phyloP scores from a whole-genome alignment of 2,797 vertebrate species.

The Notoglanidium macrostoma region DNA sequence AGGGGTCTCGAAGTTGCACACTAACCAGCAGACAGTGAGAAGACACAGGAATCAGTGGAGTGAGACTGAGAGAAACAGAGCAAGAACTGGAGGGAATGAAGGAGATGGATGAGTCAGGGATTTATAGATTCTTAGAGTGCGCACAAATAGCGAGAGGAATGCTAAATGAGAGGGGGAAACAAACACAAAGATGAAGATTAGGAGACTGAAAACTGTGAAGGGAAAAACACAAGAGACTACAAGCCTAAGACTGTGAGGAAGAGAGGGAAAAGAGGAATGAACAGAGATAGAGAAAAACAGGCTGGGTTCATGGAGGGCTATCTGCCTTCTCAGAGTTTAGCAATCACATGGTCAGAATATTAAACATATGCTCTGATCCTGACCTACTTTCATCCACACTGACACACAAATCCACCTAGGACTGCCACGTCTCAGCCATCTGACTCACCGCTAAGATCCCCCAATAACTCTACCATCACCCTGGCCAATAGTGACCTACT shows the following conservation, averaged over 20 bases:
- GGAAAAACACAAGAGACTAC: conserved; percentile 35
- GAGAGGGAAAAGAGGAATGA: conserved; percentile 51
- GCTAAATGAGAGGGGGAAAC: conserved; percentile 34
- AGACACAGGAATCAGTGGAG: conserved; percentile 56
- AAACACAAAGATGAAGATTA: conserved; percentile 62
- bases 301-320: conserved; percentile 72
- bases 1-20: conserved; percentile 31
- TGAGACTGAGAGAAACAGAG: conserved; percentile 50
- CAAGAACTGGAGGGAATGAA: conserved; percentile 56
- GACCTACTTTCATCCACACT: conserved; percentile 75
- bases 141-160: conserved; percentile 48
- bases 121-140: conserved; percentile 49
- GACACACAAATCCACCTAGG: conserved; percentile 71
- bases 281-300: conserved; percentile 38
- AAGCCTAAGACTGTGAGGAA: conserved; percentile 55
- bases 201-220: conserved; percentile 30
- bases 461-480: conserved; percentile 14
- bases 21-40: conserved; percentile 61
- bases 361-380: conserved; percentile 72
- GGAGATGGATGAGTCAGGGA: conserved; percentile 53
- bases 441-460: conserved; percentile 15
- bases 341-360: conserved; percentile 73
- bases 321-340: conserved; percentile 67
- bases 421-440: conserved; percentile 42
- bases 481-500: conserved; percentile 31